Percentiles rank a stretch among this genome's conserved stretches.
Conservation (phyloP, 2,113 vertebrate genomes). For the Sebastes fasciatus region DNA sequence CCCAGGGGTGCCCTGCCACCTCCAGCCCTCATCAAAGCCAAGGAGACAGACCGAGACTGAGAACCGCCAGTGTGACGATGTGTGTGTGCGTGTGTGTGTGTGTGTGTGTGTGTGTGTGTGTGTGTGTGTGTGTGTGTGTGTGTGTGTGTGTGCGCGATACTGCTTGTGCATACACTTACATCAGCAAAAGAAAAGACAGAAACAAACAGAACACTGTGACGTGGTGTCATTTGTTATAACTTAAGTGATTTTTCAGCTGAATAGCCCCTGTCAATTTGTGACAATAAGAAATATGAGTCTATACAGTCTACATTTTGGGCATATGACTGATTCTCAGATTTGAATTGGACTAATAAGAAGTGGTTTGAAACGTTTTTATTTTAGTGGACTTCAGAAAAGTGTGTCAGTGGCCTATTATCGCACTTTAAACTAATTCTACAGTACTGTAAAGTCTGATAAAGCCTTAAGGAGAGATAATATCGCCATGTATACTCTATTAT, state of each 20-base stretch:
- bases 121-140: no score
- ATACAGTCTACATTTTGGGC: neutral
- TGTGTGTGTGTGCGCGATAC: no score
- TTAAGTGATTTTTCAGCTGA: neutral
- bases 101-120: conserved; percentile 19
- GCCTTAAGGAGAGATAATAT: neutral
- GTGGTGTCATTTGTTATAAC: neutral
- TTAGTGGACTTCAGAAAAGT: neutral
- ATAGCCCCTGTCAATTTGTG: neutral
- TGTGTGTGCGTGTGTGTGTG: conserved; percentile 11
- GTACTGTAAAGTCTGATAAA: neutral
- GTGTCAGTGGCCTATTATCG: neutral
- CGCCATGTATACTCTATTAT: neutral
- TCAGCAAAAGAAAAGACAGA: neutral
- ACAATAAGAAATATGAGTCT: neutral
- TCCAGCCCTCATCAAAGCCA: conserved; percentile 50
- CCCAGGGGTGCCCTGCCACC: conserved; percentile 53
- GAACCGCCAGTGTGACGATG: conserved; percentile 27
- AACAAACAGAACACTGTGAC: neutral
- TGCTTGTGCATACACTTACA: conserved; percentile 5
- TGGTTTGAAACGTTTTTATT: neutral
- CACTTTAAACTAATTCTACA: neutral
- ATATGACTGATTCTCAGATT: neutral
- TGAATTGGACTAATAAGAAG: neutral
- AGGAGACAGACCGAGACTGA: conserved; percentile 33